These are phyloP conservation scores for Arnoldichthys spilopterus DNA, from an alignment of 2,797 vertebrate species.

Conservation along the genomic window DNA sequence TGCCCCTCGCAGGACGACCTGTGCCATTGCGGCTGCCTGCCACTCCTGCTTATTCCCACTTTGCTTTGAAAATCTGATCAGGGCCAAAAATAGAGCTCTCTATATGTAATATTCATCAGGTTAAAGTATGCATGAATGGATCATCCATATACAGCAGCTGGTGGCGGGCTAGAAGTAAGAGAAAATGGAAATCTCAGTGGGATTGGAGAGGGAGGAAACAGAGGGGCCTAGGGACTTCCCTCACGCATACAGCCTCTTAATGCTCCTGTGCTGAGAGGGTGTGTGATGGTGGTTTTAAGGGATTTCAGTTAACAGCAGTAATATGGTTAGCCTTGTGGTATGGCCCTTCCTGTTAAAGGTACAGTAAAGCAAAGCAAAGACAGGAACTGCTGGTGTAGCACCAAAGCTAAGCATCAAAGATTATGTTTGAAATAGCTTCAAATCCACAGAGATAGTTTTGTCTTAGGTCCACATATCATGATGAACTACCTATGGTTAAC, in stretches of 20 bases:
- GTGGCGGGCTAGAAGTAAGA: constrained; percentile 45
- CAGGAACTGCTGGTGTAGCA: background rate
- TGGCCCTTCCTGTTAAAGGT: background rate
- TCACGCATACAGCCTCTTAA: background rate
- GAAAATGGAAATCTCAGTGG: constrained; percentile 47
- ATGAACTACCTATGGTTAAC: background rate
- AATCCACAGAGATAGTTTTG: background rate
- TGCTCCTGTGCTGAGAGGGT: background rate
- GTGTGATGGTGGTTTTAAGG: background rate
- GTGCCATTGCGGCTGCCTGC: background rate
- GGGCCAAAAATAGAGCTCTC: constrained; percentile 48
- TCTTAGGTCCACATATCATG: too few relatives aligned
- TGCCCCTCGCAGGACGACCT: background rate
- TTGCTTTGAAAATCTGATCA: constrained; percentile 28
- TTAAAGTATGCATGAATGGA: constrained; percentile 56
- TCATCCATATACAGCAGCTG: constrained; percentile 53
- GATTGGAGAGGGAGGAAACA: constrained; percentile 25
- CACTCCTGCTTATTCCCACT: background rate
- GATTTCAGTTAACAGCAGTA: background rate
- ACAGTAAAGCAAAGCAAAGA: background rate
- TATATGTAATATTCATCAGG: constrained; percentile 56
- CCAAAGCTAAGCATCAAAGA: background rate
- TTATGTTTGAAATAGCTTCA: too few relatives aligned
- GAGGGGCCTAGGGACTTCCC: constrained; percentile 23
- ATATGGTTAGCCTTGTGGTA: background rate